Percentiles rank a stretch among this genome's conserved stretches.
Conservation (phyloP, 2,113 vertebrate species). For the Miniopterus natalensis region DNA sequence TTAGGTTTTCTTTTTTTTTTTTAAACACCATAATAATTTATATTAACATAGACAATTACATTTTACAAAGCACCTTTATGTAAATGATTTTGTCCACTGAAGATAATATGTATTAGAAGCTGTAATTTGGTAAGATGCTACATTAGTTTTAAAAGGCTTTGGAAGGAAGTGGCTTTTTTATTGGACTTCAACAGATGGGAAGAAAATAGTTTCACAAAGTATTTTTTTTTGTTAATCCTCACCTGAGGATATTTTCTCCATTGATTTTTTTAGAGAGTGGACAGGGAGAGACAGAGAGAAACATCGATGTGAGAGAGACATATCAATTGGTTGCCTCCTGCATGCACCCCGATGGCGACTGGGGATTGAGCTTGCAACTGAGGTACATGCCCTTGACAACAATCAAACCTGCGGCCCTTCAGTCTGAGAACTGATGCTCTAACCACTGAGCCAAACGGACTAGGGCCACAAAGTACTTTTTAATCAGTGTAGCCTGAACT, state of each 20-base stretch:
- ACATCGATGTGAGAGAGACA: too few relatives aligned
- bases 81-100: neutral
- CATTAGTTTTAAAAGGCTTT: neutral
- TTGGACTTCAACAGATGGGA: neutral
- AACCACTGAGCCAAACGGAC: too few relatives aligned
- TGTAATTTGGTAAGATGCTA: neutral
- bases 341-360: too few relatives aligned
- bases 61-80: neutral
- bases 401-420: too few relatives aligned
- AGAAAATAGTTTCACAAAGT: neutral
- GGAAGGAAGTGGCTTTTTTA: neutral
- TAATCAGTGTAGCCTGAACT: neutral
- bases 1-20: neutral
- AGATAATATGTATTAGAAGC: neutral
- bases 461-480: neutral
- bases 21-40: neutral
- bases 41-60: neutral
- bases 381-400: too few relatives aligned
- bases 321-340: too few relatives aligned
- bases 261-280: too few relatives aligned
- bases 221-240: neutral
- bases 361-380: too few relatives aligned
- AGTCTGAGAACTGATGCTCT: too few relatives aligned
- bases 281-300: neutral
- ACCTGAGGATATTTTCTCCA: too few relatives aligned